A percentile compares a stretch with the other conserved stretches of the same genome.
Conservation (phyloP, 2,113 vertebrate species). For the Syngnathus scovelli region DNA sequence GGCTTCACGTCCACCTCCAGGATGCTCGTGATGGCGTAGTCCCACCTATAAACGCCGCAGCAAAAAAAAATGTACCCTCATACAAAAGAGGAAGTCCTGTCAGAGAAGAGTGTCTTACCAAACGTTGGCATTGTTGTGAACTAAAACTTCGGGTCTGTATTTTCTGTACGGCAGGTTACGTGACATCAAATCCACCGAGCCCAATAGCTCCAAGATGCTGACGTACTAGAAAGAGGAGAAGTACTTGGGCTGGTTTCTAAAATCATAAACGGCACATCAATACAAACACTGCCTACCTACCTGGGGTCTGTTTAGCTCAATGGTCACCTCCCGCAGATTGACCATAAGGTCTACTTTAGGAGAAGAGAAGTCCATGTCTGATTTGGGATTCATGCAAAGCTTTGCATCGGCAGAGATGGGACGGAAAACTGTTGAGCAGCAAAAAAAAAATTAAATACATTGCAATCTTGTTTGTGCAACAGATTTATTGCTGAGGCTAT, state of each 20-base stretch:
- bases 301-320: conserved; percentile 92
- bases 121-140: conserved; percentile 73
- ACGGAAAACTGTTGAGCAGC: conserved; percentile 77
- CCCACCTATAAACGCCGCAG: conserved; percentile 76
- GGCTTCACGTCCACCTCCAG: conserved; percentile 88
- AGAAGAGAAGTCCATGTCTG: conserved; percentile 89
- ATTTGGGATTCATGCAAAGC: conserved; percentile 91
- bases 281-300: conserved; percentile 53
- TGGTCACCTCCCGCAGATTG: conserved; percentile 83
- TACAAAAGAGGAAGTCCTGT: not conserved
- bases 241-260: not conserved
- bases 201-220: conserved; percentile 93
- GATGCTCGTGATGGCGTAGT: conserved; percentile 78
- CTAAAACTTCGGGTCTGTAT: conserved; percentile 78
- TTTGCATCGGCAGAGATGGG: conserved; percentile 92
- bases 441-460: conserved; percentile 10
- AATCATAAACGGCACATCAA: no score
- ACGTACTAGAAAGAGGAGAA: conserved; percentile 78
- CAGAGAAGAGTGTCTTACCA: conserved; percentile 71
- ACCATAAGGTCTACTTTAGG: conserved; percentile 90
- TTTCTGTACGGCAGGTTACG: conserved; percentile 94
- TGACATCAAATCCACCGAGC: conserved; percentile 94
- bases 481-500: not conserved
- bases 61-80: not conserved
- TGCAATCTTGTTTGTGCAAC: not conserved